Evolutionary conservation across 2,888 invertebrate genomes (phyloP), one percentile per base, ranked within the genome.

Genomic region (Phaedon cochleariae): DNA sequence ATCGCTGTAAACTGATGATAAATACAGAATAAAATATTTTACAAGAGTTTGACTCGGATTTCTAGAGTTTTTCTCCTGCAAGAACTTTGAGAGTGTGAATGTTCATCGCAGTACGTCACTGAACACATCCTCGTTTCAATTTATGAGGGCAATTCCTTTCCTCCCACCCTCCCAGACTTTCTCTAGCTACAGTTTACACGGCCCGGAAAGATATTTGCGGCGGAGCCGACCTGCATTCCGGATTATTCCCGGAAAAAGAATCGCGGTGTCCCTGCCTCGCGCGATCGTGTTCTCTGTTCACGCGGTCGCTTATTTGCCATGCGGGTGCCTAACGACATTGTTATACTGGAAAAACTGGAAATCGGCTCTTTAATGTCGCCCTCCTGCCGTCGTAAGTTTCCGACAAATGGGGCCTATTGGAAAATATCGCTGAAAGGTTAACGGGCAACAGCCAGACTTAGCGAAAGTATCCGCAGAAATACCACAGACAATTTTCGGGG

Each of bases 311-410:
- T 73, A 64, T 78, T 78, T 77, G 76, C 74, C 73, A 79, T 79
- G 79, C 78, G 79, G 79, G 79, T 73, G 76, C 74, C 77, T 79
- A 79, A 79, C 78, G 78, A 79, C 76, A 77, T 77, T 77, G 79
- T 78, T 78, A 72, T 72, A 70, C 67, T 68, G 70, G 70, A 70
- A 69, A 68, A 70, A 67, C 64, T 67, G 67, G 67, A 69, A 70
- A 70, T 70, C 70, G 70, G 67, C 65, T 63, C 70, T 70, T 63
- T 67, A 70, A 70, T 62, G 64, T 63, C 62, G 52, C 60, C 66
- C 66, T 62, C 58, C 54, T 52, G 49, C 64, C 41, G 59, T 53
- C 60, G 67, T 59, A 54, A 57, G 60, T 63, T 51, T 45, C 46
- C 59, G 52, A 52, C 62, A 70, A 70, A 67, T 70, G 67, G 65